phyloP scores from a whole-genome alignment of 2,113 vertebrate genomes.

The Megaceryle maxima region DNA sequence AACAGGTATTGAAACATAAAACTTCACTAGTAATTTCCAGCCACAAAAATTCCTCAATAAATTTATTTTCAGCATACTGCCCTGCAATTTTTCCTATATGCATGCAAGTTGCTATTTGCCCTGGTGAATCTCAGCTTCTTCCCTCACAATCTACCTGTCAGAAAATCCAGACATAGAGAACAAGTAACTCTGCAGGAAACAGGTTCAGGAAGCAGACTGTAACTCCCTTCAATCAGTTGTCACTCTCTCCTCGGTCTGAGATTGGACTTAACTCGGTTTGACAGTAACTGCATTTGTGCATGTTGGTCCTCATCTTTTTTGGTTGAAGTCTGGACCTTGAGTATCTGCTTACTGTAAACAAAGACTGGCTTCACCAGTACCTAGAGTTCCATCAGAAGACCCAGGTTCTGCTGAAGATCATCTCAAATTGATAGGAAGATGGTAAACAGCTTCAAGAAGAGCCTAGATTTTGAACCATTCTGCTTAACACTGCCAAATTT shows the following conservation, averaged over 20 bases:
- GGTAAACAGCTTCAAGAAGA: not conserved
- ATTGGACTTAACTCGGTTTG: conserved; percentile 51
- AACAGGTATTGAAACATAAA: not conserved
- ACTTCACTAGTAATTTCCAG: not conserved
- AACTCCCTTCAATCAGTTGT: conserved; percentile 33
- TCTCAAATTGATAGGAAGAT: not conserved
- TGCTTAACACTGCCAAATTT: not conserved
- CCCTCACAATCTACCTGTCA: conserved; percentile 50
- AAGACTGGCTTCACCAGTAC: not conserved
- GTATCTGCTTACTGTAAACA: not conserved
- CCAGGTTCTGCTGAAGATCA: not conserved
- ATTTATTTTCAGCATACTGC: not conserved
- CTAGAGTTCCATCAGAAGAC: not conserved
- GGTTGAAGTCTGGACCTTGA: not conserved
- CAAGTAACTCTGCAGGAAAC: conserved; percentile 49
- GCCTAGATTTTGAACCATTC: not conserved
- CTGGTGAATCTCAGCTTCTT: conserved; percentile 15
- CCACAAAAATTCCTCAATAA: not conserved
- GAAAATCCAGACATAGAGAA: conserved; percentile 56
- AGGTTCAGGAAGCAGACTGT: conserved; percentile 33
- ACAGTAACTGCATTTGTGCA: conserved; percentile 40
- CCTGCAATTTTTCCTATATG: not conserved
- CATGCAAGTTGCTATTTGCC: not conserved
- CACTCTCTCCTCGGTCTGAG: not conserved
- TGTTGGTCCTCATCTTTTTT: conserved; percentile 44